phyloP scores from a whole-genome alignment of 2,888 invertebrate species.

The Synergus laeviventris region DNA sequence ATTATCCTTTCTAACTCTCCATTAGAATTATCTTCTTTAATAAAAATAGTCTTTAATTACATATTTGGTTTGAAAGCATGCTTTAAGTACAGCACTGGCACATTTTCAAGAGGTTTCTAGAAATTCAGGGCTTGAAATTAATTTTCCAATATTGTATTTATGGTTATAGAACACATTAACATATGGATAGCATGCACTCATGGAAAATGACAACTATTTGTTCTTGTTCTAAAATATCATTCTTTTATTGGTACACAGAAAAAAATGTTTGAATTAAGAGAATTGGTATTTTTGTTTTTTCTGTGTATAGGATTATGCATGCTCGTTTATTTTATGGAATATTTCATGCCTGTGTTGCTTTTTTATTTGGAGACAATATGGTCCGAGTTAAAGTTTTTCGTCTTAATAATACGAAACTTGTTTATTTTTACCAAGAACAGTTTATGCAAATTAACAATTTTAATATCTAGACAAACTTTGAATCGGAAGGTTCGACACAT shows the following conservation, averaged over 20 bases:
- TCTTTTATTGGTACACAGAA: background rate
- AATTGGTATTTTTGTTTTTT: too few relatives aligned
- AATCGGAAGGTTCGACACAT: conserved; percentile 8
- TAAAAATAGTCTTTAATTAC: too few relatives aligned
- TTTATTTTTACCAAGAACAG: too few relatives aligned
- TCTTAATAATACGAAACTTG: background rate
- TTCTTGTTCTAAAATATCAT: background rate
- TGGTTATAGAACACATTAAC: conserved; percentile 11
- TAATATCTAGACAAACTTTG: background rate
- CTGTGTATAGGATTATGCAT: conserved; percentile 9
- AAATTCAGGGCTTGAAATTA: conserved; percentile 14
- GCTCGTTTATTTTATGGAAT: conserved; percentile 14
- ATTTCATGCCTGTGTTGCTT: conserved; percentile 13
- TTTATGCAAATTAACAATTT: too few relatives aligned
- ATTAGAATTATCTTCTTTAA: too few relatives aligned
- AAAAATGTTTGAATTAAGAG: too few relatives aligned
- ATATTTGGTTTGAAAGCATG: background rate
- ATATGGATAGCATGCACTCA: conserved; percentile 38
- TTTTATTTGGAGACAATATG: background rate
- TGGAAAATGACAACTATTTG: background rate
- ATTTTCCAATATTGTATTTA: conserved; percentile 15
- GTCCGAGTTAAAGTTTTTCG: background rate
- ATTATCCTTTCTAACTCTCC: too few relatives aligned
- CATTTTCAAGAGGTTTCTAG: conserved; percentile 3
- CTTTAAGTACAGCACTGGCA: background rate